Base-by-base conservation (phyloP, 2,888 invertebrate species). In the Meta bourneti region DNA sequence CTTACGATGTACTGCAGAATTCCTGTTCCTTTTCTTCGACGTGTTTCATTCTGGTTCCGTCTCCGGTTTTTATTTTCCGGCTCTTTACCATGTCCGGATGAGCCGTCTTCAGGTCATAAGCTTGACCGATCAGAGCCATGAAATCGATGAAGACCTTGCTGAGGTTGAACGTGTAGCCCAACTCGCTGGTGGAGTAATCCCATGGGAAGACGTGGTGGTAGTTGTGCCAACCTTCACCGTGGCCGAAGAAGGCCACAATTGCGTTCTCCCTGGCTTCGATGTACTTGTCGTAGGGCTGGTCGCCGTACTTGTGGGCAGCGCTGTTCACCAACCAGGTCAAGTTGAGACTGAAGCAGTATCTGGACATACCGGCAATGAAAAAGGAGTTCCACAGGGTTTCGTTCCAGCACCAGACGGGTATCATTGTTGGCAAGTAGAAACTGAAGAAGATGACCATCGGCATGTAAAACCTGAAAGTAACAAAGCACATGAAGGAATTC, bases 341-440 rank as follows among this genome's bases (percentile, higher is more conserved):
- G 93, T 96, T 92, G n/a, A 92, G 77, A 54, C 89, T 82, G 93
- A 97, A 95, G 84, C 97, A 97, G 95, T 98, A 99, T 85, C 98
- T 96, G 93, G 97, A 96, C 93, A 97, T 97, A 4, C 96, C 96
- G 94, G 97, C 97, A 8, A 98, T 96, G 96, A 97, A 97, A 95
- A 98, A 98, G 5, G 98, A 97, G 93, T 96, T 96, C 95, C 97
- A 96, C 8, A 97, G 94, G 0, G 96, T 96, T 95, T 99, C 99
- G 75, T 96, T 95, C 98, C 98, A 99, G 94, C 96, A 97, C 94
- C 97, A 97, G 94, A 96, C 96, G 0, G 99, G 98, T 80, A 98
- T 96, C 93, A 96, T 94, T 0, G 98, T 96, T 0, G 99, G 96
- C 48, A 96, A 85, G 16, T 95, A 92, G 93, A 95, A 95, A 93